Percentiles rank a stretch among this genome's conserved stretches.
Evolutionary conservation across 2,113 vertebrate species (phyloP).

Genomic region (Daubentonia madagascariensis): DNA sequence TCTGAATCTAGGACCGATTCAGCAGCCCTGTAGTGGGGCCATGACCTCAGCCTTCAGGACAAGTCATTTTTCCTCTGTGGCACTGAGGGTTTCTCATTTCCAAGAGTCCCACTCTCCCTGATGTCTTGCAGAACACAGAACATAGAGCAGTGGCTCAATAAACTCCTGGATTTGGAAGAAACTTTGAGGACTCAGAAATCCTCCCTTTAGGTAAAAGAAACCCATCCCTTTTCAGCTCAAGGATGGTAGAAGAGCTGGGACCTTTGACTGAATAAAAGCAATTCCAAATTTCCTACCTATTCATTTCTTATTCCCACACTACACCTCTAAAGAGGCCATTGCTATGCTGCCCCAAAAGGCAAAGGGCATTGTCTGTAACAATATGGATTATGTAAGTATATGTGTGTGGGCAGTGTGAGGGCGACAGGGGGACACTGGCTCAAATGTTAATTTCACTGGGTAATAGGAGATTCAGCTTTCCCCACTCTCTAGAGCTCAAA

Average conservation of each 20-base stretch:
- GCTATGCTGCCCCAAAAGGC: background rate
- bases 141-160: background rate
- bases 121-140: background rate
- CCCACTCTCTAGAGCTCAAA: background rate
- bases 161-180: background rate
- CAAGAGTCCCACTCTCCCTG: background rate
- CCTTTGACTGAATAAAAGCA: background rate
- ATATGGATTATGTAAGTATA: background rate
- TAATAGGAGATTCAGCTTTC: background rate
- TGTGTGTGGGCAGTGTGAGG: rapidly evolving
- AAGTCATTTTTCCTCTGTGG: background rate
- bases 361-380: background rate
- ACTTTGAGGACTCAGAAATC: conserved; percentile 26
- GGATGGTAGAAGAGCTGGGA: background rate
- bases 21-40: background rate
- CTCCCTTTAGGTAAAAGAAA: conserved; percentile 16
- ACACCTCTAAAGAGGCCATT: background rate
- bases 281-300: background rate
- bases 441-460: background rate
- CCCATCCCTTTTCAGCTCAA: background rate
- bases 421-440: background rate
- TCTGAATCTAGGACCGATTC: background rate
- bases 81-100: background rate
- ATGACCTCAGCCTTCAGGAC: background rate
- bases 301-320: background rate